Evolutionary conservation across 1,140 invertebrate species (phyloP), one percentile per base, ranked within the genome.

Genomic region (Kradibia gibbosae): DNA sequence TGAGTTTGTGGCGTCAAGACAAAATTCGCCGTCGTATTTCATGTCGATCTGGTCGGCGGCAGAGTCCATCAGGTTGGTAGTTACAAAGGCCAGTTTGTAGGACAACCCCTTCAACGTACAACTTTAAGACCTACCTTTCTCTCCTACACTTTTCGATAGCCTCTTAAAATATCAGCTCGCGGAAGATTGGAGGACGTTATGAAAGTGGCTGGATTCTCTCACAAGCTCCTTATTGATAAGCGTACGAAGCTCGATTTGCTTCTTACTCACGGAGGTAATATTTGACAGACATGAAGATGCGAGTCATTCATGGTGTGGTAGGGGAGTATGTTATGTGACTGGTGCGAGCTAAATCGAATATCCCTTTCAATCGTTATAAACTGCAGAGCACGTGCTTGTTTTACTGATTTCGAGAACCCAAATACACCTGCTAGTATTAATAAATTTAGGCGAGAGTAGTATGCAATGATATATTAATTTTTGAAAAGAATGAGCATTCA

Each of bases 41-140:
- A 86, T 72, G 83, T 86, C 84, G 73, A 48, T 60, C 48, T 42
- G 39, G 74, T 39, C 15, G 78, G 77, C 62, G 84, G 82, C 83
- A 84, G 80, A 80, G 60, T 48, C 65, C 82, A 84, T 84, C 85
- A 85, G 85, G 84, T 82, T 83, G 78, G 85, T 82, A 81, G 84
- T 85, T 85, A 85, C 85, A 84, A 85, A 84, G 85, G 60, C 85
- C 84, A 85, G 84, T 86, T 85, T 83, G 85, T 84, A 82, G 36
- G 57, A 82, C 82, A 50, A 50, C 45, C 53, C 67, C 57, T 53
- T 11, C 1, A 60, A 11, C 31, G 55, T 50, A 78, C 78, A 80
- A 83, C 39, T 45, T 42, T 84, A 83, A 84, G 84, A 82, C 83
- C 81, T 76, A 3, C 11, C 25, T 1, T 15, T 25, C 22, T n/a